Percentiles rank a stretch among this genome's conserved stretches.
phyloP scores from a whole-genome alignment of 1,140 invertebrate genomes.

The Philaenus spumarius region DNA sequence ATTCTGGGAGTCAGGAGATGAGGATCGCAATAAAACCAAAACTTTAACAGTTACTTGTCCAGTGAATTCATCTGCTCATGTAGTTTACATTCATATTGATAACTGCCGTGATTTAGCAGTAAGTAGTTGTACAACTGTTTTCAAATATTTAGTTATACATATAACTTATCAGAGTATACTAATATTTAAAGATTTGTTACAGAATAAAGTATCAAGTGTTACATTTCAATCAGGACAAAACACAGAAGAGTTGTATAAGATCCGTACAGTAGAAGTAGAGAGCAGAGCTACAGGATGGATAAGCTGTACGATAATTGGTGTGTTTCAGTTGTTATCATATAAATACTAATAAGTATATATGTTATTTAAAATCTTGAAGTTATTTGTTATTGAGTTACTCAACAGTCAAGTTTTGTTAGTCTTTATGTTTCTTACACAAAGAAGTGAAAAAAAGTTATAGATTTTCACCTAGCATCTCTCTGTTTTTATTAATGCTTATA shows the following conservation, averaged over 20 bases:
- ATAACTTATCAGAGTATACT: neutral
- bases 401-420: no score
- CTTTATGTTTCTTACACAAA: no score
- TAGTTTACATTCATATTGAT: slow-evolving; percentile 84
- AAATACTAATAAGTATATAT: no score
- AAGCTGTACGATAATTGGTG: slow-evolving; percentile 68
- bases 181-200: slow-evolving; percentile 36
- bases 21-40: slow-evolving; percentile 89
- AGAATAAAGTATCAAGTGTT: slow-evolving; percentile 85
- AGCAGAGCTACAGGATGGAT: slow-evolving; percentile 77
- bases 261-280: slow-evolving; percentile 78
- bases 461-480: no score
- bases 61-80: slow-evolving; percentile 51
- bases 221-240: slow-evolving; percentile 74
- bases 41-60: slow-evolving; percentile 53
- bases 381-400: no score
- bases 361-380: no score
- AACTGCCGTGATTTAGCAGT: slow-evolving; percentile 86
- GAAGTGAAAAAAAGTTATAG: no score
- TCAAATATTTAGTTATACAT: neutral
- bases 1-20: slow-evolving; percentile 98
- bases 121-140: slow-evolving; percentile 34
- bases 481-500: no score
- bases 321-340: slow-evolving; percentile 29
- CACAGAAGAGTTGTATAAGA: slow-evolving; percentile 69